Evolutionary conservation across 2,888 invertebrate genomes (phyloP), one percentile per base, ranked within the genome.

Genomic region (Criorhina ranunculi): DNA sequence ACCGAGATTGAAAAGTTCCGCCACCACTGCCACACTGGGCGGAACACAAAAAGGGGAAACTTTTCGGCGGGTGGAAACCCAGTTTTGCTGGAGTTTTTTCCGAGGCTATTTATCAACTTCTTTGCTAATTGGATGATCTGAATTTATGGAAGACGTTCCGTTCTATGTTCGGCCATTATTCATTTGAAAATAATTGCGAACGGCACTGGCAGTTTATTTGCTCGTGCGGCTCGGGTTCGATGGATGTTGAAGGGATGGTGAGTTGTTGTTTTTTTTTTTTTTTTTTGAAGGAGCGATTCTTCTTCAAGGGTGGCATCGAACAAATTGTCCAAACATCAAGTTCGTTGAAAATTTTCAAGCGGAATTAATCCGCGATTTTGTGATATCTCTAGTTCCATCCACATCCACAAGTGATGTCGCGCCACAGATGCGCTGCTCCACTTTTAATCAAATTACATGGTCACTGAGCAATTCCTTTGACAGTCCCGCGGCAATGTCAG

Each of bases 61-160:
- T 82, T 49, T 67, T n/a, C n/a, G n/a, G n/a, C n/a, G n/a, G n/a
- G 24, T 24, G 59, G 40, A 77, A 76, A 70, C 57, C 67, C 78
- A 40, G 60, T 19, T 83, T 69, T 33, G 42, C 17, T 29, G 64
- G 44, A 69, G 69, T 66, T 85, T 66, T n/a, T 76, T 85, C 62
- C 69, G 80, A 80, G 79, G 75, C 85, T 80, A 88, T 88, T 88
- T 88, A 88, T 87, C 86, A 88, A 83, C 55, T 81, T 87, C 86
- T 85, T 60, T 76, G 81, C 87, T 87, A 88, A 88, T 88, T 88
- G 88, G 86, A 86, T 87, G 87, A 85, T 86, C 86, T 87, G 86
- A 87, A 88, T 87, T 87, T 87, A 88, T 87, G 87, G 86, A 87
- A 86, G 87, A 82, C 87, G 82, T 82, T 85, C 66, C 60, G 76